A percentile compares a stretch with the other conserved stretches of the same genome.
Conservation (phyloP, 1,140 invertebrate species). For the Scaptomyza hsui region DNA sequence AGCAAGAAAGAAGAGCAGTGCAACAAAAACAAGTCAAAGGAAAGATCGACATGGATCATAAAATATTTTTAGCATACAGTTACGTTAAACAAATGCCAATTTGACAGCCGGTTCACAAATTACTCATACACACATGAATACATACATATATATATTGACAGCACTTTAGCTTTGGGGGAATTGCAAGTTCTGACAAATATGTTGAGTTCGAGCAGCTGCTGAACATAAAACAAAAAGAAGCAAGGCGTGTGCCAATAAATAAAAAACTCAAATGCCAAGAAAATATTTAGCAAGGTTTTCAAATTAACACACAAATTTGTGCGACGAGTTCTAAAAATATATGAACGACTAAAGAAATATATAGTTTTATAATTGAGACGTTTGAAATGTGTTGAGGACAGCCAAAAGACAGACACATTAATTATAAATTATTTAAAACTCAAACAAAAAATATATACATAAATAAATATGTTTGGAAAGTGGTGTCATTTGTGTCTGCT, state of each 20-base stretch:
- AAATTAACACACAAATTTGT: slow-evolving; percentile 7
- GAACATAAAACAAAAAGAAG: slow-evolving; percentile 11
- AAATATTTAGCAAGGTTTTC: slow-evolving; percentile 15
- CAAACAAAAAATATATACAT: neutral
- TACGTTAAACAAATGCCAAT: slow-evolving; percentile 6
- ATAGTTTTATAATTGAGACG: slow-evolving; percentile 5
- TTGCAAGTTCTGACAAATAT: slow-evolving; percentile 31
- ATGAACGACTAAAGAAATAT: neutral
- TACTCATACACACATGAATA: too few species aligned
- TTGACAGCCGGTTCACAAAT: slow-evolving; percentile 22
- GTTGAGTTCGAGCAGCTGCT: slow-evolving; percentile 33
- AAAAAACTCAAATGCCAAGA: slow-evolving; percentile 4
- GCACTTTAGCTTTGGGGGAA: slow-evolving; percentile 9
- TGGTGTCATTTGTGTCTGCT: neutral
- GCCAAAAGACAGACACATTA: neutral
- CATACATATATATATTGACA: slow-evolving; percentile 18
- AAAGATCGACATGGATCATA: slow-evolving; percentile 16
- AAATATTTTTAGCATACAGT: slow-evolving; percentile 17
- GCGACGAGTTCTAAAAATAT: slow-evolving; percentile 5
- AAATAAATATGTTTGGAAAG: slow-evolving; percentile 7
- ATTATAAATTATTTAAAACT: too few species aligned
- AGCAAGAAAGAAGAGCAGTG: slow-evolving; percentile 4
- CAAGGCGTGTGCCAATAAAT: slow-evolving; percentile 60
- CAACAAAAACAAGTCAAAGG: neutral
- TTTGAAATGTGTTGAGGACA: slow-evolving; percentile 10